Evolutionary conservation across 1,140 invertebrate genomes (phyloP).

Genomic region (Drosophila bocki): DNA sequence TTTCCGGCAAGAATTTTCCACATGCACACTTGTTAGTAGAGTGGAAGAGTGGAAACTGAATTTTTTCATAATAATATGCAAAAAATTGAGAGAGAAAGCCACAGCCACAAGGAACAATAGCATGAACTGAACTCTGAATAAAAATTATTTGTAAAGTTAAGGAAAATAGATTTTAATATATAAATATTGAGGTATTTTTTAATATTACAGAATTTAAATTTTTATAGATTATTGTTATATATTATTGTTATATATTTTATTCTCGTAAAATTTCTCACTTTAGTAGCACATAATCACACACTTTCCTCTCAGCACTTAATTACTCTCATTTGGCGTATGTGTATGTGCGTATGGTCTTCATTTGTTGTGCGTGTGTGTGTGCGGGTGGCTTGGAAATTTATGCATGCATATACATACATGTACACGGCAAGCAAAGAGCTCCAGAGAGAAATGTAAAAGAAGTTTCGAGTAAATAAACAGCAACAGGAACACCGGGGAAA

Average conservation of each 20-base stretch:
- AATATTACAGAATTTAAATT: background rate
- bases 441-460: conserved; percentile 67
- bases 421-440: conserved; percentile 52
- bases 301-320: conserved; percentile 63
- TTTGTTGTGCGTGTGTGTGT: conserved; percentile 39
- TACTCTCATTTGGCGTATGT: conserved; percentile 69
- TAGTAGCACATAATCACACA: conserved; percentile 8
- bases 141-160: background rate
- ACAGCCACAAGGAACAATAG: conserved; percentile 11
- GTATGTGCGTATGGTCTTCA: conserved; percentile 23
- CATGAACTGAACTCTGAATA: background rate
- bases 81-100: conserved; percentile 30
- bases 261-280: background rate
- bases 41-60: background rate
- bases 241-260: background rate
- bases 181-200: background rate
- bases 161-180: background rate
- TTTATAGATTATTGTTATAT: too few species aligned
- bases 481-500: conserved; percentile 47
- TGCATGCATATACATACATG: conserved; percentile 73
- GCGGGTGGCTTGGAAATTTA: conserved; percentile 59
- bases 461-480: conserved; percentile 79
- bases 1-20: conserved; percentile 60
- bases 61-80: conserved; percentile 38
- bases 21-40: conserved; percentile 24